Evolutionary conservation across 1,140 invertebrate genomes (phyloP).

Genomic region (Catajapyx aquilonaris): DNA sequence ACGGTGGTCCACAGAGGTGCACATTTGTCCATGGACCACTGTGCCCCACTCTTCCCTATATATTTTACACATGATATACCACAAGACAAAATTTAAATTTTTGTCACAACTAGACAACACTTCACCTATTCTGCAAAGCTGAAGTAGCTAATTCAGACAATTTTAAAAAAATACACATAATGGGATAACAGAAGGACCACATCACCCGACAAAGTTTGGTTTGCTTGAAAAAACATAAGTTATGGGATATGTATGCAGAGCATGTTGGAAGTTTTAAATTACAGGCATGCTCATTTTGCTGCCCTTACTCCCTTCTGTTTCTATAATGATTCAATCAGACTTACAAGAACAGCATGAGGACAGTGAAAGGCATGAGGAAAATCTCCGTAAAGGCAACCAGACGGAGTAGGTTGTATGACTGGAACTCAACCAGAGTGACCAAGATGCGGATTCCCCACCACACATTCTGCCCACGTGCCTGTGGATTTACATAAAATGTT

Average conservation of each 20-base stretch:
- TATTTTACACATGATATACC: too few relatives aligned
- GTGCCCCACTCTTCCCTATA: too few relatives aligned
- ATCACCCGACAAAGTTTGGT: neutral
- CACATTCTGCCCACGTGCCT: conserved; percentile 70
- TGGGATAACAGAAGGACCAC: neutral
- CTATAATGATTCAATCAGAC: conserved; percentile 18
- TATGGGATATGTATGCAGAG: too few relatives aligned
- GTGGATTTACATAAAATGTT: too few relatives aligned
- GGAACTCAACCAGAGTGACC: conserved; percentile 66
- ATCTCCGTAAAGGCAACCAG: conserved; percentile 77
- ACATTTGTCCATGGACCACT: too few relatives aligned
- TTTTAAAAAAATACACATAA: neutral
- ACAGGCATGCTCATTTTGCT: neutral
- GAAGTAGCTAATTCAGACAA: too few relatives aligned
- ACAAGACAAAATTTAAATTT: too few relatives aligned
- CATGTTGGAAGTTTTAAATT: neutral
- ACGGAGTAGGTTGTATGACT: conserved; percentile 66
- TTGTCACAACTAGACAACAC: too few relatives aligned
- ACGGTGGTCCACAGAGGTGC: too few relatives aligned
- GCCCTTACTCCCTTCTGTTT: neutral
- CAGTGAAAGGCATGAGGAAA: conserved; percentile 67
- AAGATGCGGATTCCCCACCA: conserved; percentile 68
- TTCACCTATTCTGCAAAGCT: too few relatives aligned
- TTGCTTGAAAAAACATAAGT: too few relatives aligned
- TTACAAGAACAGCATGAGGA: conserved; percentile 69